Conservation (phyloP, 2,888 invertebrate genomes). For the Pseudoips prasinana region DNA sequence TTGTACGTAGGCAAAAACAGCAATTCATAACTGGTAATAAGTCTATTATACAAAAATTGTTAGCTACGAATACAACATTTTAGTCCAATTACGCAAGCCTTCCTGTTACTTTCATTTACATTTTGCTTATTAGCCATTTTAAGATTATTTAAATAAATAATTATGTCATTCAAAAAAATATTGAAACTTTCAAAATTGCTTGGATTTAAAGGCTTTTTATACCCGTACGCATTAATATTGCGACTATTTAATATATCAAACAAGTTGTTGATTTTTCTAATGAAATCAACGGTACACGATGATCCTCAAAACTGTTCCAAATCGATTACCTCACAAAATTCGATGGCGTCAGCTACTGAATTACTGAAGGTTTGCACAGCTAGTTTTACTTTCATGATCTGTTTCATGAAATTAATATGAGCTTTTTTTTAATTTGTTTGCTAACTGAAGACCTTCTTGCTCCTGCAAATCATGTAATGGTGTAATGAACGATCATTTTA, state of each 20-base stretch:
- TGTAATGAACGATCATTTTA: constrained; percentile 8
- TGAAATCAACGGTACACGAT: constrained; percentile 11
- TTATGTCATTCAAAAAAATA: background rate
- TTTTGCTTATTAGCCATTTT: background rate
- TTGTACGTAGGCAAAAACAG: constrained; percentile 4
- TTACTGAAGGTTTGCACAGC: constrained; percentile 16
- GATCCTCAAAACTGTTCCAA: constrained; percentile 10
- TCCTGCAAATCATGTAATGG: constrained; percentile 11
- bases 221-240: constrained; percentile 7
- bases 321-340: constrained; percentile 9
- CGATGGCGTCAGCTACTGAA: constrained; percentile 13
- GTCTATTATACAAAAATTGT: too few relatives aligned
- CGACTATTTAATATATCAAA: constrained; percentile 21
- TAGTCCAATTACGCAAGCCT: constrained; percentile 1
- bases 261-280: constrained; percentile 14
- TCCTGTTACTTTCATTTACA: background rate
- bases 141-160: background rate
- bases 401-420: constrained; percentile 12
- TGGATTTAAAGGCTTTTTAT: constrained; percentile 4
- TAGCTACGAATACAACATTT: too few relatives aligned
- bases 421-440: constrained; percentile 7
- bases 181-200: background rate
- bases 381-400: constrained; percentile 19
- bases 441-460: constrained; percentile 17
- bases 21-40: too few relatives aligned